Base-by-base conservation (phyloP, 2,888 invertebrate genomes). In the Drosophila seclusa region DNA sequence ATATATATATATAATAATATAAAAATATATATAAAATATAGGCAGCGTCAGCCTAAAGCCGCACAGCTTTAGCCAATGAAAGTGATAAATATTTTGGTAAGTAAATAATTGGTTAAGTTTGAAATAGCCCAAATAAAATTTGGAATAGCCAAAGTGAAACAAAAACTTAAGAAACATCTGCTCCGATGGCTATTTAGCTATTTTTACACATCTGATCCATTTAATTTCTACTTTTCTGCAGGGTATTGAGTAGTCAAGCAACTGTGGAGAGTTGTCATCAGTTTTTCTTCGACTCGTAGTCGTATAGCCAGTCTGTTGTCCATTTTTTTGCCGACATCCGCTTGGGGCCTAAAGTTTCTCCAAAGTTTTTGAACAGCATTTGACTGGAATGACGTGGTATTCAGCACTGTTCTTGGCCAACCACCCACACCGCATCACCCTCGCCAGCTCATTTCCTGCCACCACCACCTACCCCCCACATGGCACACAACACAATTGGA, bases 401-500 rank as follows among this genome's bases (percentile, higher is more conserved):
- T 11, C 45, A 11, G 6, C 21, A 31, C 11, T 18, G 11, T 18
- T 1, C 38, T 36, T 11, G 4, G 38, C 36, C 52, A 5, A 0
- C 11, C 38, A 4, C 21, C 27, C 31, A 2, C 27, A 2, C 42
- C 4, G 18, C 27, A 38, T n/a, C n/a, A 42, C 42, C 29, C 21
- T 13, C 16, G 45, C 38, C 55, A 16, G 42, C 57, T 31, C 31
- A 42, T 57, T 8, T 29, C 13, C 8, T 13, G 29, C 4, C 59
- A 10, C 18, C 10, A 18, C 38, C 8, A 16, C 36, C 36, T 5
- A 42, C 16, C 21, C n/a, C n/a, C 21, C 54, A 21, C 55, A 34
- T 27, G 21, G 40, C 54, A 42, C n/a, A 68, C 34, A 77, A 63
- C 50, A 79, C 80, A 82, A 82, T 80, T 80, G 79, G 82, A 80